phyloP scores from a whole-genome alignment of 2,797 vertebrate species.

The Danionella dracula region DNA sequence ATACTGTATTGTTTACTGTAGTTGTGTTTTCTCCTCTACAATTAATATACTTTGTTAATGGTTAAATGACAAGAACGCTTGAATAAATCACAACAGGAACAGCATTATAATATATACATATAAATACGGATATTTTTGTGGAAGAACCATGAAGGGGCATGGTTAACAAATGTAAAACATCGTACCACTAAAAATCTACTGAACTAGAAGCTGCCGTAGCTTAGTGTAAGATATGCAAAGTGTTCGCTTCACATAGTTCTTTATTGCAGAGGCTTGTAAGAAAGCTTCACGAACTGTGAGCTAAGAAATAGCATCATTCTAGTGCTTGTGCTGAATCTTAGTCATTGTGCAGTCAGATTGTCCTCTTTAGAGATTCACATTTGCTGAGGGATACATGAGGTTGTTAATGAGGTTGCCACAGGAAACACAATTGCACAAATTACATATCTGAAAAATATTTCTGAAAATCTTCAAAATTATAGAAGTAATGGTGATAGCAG shows the following conservation, averaged over 20 bases:
- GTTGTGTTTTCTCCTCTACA: slow-evolving; percentile 31
- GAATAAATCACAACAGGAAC: too few relatives aligned
- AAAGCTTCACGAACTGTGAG: not conserved
- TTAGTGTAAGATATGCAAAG: slow-evolving; percentile 2
- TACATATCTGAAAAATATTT: too few relatives aligned
- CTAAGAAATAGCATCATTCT: not conserved
- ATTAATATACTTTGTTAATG: not conserved
- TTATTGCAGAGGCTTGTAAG: not conserved
- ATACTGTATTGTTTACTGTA: not conserved
- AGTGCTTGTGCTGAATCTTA: not conserved
- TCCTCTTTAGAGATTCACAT: slow-evolving; percentile 20
- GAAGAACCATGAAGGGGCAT: too few relatives aligned
- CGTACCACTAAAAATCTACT: too few relatives aligned
- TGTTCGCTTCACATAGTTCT: not conserved
- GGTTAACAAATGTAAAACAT: too few relatives aligned
- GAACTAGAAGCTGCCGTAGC: not conserved
- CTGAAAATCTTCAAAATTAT: too few relatives aligned
- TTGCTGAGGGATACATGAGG: slow-evolving; percentile 33
- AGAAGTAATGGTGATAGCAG: too few relatives aligned
- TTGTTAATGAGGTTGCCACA: slow-evolving; percentile 59
- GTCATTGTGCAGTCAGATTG: not conserved
- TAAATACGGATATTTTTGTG: too few relatives aligned
- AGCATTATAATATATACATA: too few relatives aligned
- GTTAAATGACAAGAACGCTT: not conserved
- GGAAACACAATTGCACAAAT: slow-evolving; percentile 34